phyloP scores from a whole-genome alignment of 2,113 vertebrate species.

The Stercorarius parasiticus region DNA sequence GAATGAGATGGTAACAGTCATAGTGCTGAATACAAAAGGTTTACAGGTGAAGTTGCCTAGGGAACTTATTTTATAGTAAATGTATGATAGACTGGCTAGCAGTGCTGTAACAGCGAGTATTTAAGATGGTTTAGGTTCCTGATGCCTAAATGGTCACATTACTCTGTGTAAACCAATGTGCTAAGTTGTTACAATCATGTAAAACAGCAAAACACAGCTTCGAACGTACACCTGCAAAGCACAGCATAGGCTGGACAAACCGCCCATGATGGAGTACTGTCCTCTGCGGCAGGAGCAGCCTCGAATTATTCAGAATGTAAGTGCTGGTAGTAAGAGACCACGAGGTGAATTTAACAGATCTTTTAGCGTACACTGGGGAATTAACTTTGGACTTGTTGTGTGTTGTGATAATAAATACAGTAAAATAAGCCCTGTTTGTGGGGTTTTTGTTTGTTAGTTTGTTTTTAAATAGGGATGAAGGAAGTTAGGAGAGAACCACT shows the following conservation, averaged over 20 bases:
- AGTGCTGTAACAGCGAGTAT: neutral
- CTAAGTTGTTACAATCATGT: neutral
- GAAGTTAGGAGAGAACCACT: neutral
- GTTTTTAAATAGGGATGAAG: neutral
- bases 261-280: accelerated
- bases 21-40: neutral
- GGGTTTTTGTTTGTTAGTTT: too few relatives aligned
- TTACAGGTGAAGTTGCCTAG: neutral
- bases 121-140: neutral
- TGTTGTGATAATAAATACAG: neutral
- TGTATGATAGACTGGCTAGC: neutral
- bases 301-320: neutral
- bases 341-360: neutral
- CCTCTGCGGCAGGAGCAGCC: neutral
- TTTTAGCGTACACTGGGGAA: neutral
- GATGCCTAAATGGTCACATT: neutral
- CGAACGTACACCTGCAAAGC: neutral
- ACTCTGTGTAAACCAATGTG: neutral
- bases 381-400: neutral
- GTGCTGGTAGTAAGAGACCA: neutral
- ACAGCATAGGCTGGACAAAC: neutral
- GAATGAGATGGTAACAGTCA: neutral
- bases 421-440: neutral
- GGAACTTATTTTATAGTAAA: neutral
- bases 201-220: neutral